A percentile compares a stretch with the other conserved stretches of the same genome.
These are phyloP conservation scores for Tricholaema leucomelas DNA, from an alignment of 2,113 vertebrate species.

Conservation along the genomic window DNA sequence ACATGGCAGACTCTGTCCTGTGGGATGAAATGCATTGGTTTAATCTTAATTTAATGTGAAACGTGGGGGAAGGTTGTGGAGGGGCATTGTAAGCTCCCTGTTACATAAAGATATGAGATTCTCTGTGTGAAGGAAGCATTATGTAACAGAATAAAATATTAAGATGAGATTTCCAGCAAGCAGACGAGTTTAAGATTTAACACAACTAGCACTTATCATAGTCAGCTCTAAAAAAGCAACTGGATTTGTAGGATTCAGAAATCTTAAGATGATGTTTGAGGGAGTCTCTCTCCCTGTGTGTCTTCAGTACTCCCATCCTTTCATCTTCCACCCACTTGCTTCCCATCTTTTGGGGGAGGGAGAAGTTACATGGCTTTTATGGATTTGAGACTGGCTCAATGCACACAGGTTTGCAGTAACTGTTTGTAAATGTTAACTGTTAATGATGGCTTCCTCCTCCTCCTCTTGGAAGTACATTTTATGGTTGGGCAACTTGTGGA, in stretches of 20 bases:
- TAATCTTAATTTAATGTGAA: slow-evolving; percentile 22
- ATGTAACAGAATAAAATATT: slow-evolving; percentile 47
- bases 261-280: neutral
- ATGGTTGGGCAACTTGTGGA: neutral
- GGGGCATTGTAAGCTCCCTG: neutral
- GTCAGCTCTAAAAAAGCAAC: neutral
- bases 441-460: neutral
- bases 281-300: neutral
- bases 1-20: neutral
- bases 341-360: neutral
- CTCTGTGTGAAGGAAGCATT: neutral
- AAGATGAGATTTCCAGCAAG: neutral
- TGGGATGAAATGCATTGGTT: neutral
- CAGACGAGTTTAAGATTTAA: neutral
- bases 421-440: neutral
- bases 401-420: neutral
- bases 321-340: neutral
- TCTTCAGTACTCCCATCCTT: neutral
- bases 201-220: neutral
- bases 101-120: slow-evolving; percentile 21
- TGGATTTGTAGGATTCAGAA: neutral
- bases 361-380: neutral
- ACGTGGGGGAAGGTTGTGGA: neutral
- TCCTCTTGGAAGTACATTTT: neutral
- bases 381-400: neutral